phyloP scores from a whole-genome alignment of 2,888 invertebrate genomes.

The Cheilosia soror region DNA sequence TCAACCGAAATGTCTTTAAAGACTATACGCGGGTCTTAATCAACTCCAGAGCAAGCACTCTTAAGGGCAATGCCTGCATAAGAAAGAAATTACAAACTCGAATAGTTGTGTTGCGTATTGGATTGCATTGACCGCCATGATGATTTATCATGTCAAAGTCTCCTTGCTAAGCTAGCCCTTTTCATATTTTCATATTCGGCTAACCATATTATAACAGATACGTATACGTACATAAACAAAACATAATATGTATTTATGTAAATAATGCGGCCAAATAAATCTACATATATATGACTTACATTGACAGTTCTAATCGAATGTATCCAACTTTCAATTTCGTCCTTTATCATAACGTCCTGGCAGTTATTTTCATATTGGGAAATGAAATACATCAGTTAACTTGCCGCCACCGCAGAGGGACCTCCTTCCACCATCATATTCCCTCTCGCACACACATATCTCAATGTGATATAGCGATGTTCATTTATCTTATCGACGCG shows the following conservation, averaged over 20 bases:
- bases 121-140: no score
- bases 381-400: conserved; percentile 71
- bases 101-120: no score
- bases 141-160: no score
- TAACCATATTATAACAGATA: background rate
- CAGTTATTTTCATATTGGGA: conserved; percentile 74
- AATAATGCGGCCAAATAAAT: conserved; percentile 58
- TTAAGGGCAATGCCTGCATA: no score
- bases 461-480: conserved; percentile 70
- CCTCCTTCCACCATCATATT: conserved; percentile 7
- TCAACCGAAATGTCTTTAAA: no score
- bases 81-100: no score
- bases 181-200: background rate
- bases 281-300: conserved; percentile 53
- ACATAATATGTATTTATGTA: conserved; percentile 12
- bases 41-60: no score
- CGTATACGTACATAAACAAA: background rate
- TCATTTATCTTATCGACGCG: conserved; percentile 75
- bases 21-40: no score
- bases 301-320: conserved; percentile 70
- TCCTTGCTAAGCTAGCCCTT: no score
- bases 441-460: conserved; percentile 18
- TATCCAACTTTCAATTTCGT: conserved; percentile 69
- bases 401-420: conserved; percentile 12
- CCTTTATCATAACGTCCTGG: conserved; percentile 64